Conservation (phyloP, 2,888 invertebrate species). For the Tanytarsus gracilentus region DNA sequence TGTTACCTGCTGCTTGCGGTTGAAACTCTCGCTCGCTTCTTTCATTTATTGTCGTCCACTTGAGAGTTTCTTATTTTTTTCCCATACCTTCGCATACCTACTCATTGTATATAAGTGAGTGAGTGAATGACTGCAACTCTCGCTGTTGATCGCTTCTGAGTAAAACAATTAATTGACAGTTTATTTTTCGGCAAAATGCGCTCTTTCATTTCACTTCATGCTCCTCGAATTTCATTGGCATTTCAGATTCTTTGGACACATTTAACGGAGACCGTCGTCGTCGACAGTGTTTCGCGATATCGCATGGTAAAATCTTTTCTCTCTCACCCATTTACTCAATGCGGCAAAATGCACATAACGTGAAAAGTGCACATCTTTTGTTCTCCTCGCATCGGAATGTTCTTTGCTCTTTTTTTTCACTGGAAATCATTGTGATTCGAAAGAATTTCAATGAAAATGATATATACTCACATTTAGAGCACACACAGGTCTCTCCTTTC, state of each 20-base stretch:
- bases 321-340: background rate
- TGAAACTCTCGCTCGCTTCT: too few relatives aligned
- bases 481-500: background rate
- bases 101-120: too few relatives aligned
- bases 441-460: constrained; percentile 20
- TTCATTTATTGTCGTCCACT: too few relatives aligned
- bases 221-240: constrained; percentile 1
- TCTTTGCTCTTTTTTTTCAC: background rate
- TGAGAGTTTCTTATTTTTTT: too few relatives aligned
- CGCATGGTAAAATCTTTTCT: constrained; percentile 2
- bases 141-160: background rate
- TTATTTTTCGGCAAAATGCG: constrained; percentile 17
- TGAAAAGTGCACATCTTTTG: constrained; percentile 6
- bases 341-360: background rate
- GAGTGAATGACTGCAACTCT: background rate
- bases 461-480: background rate
- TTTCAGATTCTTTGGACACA: background rate
- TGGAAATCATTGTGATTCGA: constrained; percentile 6
- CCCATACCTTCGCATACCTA: too few relatives aligned
- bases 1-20: too few relatives aligned
- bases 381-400: background rate
- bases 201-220: constrained; percentile 4
- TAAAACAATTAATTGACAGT: constrained; percentile 22
- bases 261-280: constrained; percentile 5
- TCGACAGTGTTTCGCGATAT: too few relatives aligned